Evolutionary conservation across 1,140 invertebrate genomes (phyloP).

Genomic region (Penaeus indicus): DNA sequence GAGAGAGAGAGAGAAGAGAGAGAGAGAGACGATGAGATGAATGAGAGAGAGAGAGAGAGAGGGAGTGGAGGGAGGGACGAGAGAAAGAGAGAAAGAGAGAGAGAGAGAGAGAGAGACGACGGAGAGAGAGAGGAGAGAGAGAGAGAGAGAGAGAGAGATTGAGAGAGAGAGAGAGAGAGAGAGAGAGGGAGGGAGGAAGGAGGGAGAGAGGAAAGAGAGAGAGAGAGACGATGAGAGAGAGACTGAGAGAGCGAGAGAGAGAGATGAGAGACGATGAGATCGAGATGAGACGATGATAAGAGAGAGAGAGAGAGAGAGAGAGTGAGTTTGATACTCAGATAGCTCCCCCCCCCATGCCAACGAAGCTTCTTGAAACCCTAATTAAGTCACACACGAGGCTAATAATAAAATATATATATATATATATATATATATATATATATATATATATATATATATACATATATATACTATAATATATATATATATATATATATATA

Average conservation of each 20-base stretch:
- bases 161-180: neutral
- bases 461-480: too few species aligned
- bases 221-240: slow-evolving; percentile 39
- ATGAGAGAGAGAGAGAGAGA: slow-evolving; percentile 1
- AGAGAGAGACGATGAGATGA: too few species aligned
- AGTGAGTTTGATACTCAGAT: too few species aligned
- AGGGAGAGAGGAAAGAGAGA: slow-evolving; percentile 11
- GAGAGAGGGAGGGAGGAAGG: neutral
- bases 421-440: too few species aligned
- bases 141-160: slow-evolving; percentile 35
- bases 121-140: neutral
- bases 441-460: too few species aligned
- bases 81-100: neutral
- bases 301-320: neutral
- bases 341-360: too few species aligned
- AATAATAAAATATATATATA: too few species aligned
- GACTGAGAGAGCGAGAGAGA: neutral
- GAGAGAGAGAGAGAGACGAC: neutral
- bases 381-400: too few species aligned
- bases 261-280: slow-evolving; percentile 57
- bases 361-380: too few species aligned
- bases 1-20: too few species aligned
- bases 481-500: too few species aligned
- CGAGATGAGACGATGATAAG: neutral
- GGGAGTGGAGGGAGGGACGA: neutral